Evolutionary conservation across 2,888 invertebrate species (phyloP).

Genomic region (Tenthredo notha): DNA sequence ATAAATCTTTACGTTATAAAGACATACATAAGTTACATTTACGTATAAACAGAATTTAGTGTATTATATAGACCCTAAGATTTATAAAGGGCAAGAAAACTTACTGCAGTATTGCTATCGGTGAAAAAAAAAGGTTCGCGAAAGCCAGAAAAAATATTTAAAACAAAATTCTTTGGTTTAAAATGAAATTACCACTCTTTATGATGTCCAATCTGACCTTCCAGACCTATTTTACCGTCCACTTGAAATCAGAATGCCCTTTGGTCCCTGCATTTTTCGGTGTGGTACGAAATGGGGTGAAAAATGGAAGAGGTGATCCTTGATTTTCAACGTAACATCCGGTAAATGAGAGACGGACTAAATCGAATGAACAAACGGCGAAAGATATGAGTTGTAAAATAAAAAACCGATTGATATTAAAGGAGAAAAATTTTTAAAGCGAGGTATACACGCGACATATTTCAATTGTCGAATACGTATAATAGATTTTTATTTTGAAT

Average conservation of each 20-base stretch:
- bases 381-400: no score
- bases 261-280: slow-evolving; percentile 22
- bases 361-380: not conserved
- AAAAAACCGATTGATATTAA: not conserved
- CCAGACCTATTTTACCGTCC: slow-evolving; percentile 4
- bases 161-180: not conserved
- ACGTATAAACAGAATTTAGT: not conserved
- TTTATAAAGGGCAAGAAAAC: not conserved
- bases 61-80: not conserved
- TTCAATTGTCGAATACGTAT: no score
- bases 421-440: not conserved
- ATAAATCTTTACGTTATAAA: slow-evolving; percentile 2
- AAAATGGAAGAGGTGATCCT: slow-evolving; percentile 15
- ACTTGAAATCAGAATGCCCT: slow-evolving; percentile 31
- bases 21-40: not conserved
- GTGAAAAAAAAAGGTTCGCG: no score
- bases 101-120: not conserved
- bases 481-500: no score
- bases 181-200: not conserved
- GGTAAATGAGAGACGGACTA: not conserved
- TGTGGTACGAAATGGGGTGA: slow-evolving; percentile 16
- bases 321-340: slow-evolving; percentile 3
- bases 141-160: not conserved
- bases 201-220: not conserved
- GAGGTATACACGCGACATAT: not conserved